A percentile compares a stretch with the other conserved stretches of the same genome.
These are phyloP conservation scores for Adelognathus sp. DNA, from an alignment of 2,888 invertebrate species.

Conservation along the genomic window DNA sequence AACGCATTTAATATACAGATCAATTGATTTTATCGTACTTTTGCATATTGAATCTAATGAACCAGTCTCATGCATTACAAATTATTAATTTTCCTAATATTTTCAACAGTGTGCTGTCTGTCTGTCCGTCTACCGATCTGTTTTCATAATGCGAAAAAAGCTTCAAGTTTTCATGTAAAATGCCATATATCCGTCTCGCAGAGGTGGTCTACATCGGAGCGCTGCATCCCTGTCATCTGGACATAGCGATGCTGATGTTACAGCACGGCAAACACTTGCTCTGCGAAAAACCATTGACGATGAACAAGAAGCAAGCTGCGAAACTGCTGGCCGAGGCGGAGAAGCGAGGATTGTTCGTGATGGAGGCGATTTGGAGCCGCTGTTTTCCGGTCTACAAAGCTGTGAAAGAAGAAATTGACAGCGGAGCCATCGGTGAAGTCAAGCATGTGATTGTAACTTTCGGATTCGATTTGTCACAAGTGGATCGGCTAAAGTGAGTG, in stretches of 20 bases:
- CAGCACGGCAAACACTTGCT: slow-evolving; percentile 92
- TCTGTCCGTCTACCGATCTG: no score
- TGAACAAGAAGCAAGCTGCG: slow-evolving; percentile 89
- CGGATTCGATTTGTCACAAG: slow-evolving; percentile 84
- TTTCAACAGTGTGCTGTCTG: no score
- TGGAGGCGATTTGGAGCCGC: slow-evolving; percentile 96
- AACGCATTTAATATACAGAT: no score
- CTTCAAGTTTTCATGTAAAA: no score
- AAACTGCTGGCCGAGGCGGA: slow-evolving; percentile 87
- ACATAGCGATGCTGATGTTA: slow-evolving; percentile 88
- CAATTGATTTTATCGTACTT: no score
- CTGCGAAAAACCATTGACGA: slow-evolving; percentile 94
- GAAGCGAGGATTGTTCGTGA: slow-evolving; percentile 88
- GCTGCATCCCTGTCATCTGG: slow-evolving; percentile 89
- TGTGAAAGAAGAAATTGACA: slow-evolving; percentile 85
- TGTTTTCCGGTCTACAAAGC: slow-evolving; percentile 90
- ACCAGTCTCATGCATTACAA: no score
- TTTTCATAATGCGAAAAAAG: no score
- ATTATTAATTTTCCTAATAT: no score
- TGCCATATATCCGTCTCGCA: slow-evolving; percentile 80
- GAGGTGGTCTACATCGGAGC: slow-evolving; percentile 94
- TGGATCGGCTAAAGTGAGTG: slow-evolving; percentile 86
- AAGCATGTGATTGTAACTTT: slow-evolving; percentile 87
- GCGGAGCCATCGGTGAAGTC: slow-evolving; percentile 88
- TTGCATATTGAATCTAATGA: no score